Conservation (phyloP, 2,113 vertebrate genomes). For the Balaeniceps rex region DNA sequence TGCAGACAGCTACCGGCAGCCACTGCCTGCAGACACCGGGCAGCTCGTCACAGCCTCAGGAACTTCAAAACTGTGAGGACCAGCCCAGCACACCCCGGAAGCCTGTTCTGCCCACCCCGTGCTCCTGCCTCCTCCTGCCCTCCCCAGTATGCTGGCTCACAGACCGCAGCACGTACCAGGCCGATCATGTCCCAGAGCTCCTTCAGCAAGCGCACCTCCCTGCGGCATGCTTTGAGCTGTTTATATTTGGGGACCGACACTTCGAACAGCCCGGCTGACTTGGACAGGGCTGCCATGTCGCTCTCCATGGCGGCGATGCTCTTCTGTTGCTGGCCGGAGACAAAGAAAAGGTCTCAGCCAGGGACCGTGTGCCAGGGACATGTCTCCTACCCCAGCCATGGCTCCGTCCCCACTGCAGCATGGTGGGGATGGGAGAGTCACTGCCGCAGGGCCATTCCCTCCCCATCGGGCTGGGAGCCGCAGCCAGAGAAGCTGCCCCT, state of each 20-base stretch:
- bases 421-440: fast-evolving
- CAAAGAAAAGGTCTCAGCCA: not conserved
- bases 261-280: conserved; percentile 69
- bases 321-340: conserved; percentile 43
- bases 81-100: not conserved
- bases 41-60: not conserved
- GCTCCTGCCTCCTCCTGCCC: not conserved
- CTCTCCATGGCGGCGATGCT: conserved; percentile 49
- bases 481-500: not conserved
- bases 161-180: conserved; percentile 24
- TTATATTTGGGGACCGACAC: conserved; percentile 66
- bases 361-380: not conserved
- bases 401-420: fast-evolving
- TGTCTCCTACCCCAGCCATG: fast-evolving
- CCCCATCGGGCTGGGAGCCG: not conserved
- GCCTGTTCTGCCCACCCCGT: not conserved
- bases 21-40: fast-evolving
- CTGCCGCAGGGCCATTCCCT: not conserved
- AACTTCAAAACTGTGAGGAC: not conserved
- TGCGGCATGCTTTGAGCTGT: conserved; percentile 67
- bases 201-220: conserved; percentile 71
- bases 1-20: fast-evolving
- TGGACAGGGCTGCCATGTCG: conserved; percentile 43
- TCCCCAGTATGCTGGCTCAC: not conserved
- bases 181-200: conserved; percentile 76